Evolutionary conservation across 2,113 vertebrate species (phyloP), one percentile per base, ranked within the genome.

Genomic region (Pampusana beccarii): DNA sequence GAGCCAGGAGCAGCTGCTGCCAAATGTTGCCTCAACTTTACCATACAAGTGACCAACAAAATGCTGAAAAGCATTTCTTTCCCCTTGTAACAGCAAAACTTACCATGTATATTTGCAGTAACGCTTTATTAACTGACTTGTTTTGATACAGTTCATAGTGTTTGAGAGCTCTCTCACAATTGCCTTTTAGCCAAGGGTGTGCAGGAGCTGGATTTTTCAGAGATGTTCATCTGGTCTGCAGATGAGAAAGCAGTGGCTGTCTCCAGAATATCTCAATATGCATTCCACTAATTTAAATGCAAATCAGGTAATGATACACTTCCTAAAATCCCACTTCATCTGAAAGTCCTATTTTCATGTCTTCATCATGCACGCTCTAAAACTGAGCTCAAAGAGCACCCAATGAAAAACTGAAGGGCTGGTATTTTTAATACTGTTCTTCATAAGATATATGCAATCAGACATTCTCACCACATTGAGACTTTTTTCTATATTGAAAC

Each of bases 291-390:
- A 51, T 81, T 94, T 42, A 93, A 89, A 95, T 97, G 87, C 61
- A 84, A 94, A 89, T 79, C 61, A 90, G 73, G 81, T 74, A 89
- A 86, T 58, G 92, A 95, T 46, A 78, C 58, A n/a, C 84, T 72
- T 34, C 51, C 46, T 77, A 80, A 91, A 86, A 44, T 70, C 29
- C 46, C 50, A 46, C 80, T 87, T 83, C 64, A 58, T 86, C 86
- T 86, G 72, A 58, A 91, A 91, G 78, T 91, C 61, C 34, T 71
- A 2, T 40, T 86, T 91, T 70, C 4, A 3, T 33, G 11, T 33
- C 57, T 94, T 25, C 42, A 12, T 87, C 66, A 51, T 58, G 51
- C 4, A 4, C 66, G 87, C 42, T 73, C 92, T 79, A 62, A 91
- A 84, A 87, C 28, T 73, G 71, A 90, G 82, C 70, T 83, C 57